These are phyloP conservation scores for Columba guinea DNA, from an alignment of 2,797 vertebrate genomes.

Conservation along the genomic window DNA sequence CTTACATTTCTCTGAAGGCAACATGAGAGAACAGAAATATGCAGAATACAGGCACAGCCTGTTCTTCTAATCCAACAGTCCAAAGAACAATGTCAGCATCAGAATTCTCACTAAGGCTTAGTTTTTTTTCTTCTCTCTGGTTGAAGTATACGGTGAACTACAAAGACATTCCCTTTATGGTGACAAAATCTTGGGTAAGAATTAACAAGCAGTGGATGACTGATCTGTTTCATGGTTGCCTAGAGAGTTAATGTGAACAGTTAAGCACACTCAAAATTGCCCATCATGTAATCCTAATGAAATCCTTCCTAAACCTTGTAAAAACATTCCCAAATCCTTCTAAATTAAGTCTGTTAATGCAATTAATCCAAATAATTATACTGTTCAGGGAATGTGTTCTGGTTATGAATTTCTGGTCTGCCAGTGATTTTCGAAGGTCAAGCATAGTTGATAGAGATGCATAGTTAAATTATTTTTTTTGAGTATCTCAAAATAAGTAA, in stretches of 20 bases:
- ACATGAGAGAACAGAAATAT: not conserved
- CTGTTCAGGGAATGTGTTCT: not conserved
- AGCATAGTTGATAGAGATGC: not conserved
- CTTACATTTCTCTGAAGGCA: not conserved
- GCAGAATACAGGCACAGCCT: not conserved
- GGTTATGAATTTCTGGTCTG: not conserved
- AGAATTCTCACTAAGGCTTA: not conserved
- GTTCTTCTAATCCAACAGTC: not conserved
- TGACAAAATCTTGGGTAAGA: not conserved
- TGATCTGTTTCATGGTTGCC: not conserved
- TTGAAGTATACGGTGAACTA: not conserved
- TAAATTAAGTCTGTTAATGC: slow-evolving; percentile 32
- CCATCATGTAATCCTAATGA: slow-evolving; percentile 15
- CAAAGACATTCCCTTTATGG: not conserved
- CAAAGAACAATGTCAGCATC: accelerated
- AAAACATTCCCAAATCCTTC: slow-evolving; percentile 35
- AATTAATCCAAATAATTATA: slow-evolving; percentile 31
- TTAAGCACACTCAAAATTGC: not conserved
- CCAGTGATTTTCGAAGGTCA: not conserved
- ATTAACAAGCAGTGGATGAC: not conserved
- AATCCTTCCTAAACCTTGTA: slow-evolving; percentile 52
- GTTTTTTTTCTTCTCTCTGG: not conserved
- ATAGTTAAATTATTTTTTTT: not conserved
- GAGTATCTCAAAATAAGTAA: not conserved
- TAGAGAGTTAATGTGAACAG: not conserved